These are phyloP conservation scores for Andrena camellia DNA, from an alignment of 2,888 invertebrate species.

Conservation along the genomic window DNA sequence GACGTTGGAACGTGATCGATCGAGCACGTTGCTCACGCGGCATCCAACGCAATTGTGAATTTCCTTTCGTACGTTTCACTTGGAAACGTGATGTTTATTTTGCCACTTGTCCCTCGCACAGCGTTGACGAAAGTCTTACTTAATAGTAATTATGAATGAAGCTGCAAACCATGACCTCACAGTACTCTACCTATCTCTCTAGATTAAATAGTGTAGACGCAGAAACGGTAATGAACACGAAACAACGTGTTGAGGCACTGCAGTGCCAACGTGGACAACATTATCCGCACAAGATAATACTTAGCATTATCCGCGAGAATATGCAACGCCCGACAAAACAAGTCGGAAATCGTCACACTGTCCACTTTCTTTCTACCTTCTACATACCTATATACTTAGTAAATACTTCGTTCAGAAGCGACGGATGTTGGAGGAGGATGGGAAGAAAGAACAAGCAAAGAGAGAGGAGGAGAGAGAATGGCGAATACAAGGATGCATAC, in stretches of 20 bases:
- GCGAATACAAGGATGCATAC: neutral
- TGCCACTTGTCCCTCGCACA: neutral
- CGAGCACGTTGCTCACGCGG: no score
- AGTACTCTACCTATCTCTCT: no score
- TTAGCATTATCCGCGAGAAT: conserved; percentile 62
- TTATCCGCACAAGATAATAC: no score
- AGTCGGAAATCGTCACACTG: conserved; percentile 73
- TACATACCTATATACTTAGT: neutral
- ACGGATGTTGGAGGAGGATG: neutral
- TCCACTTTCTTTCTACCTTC: conserved; percentile 6
- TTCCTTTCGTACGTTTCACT: neutral
- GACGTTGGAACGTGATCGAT: neutral
- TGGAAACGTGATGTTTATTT: neutral
- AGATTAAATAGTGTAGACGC: neutral
- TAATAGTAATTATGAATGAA: no score
- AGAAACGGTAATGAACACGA: conserved; percentile 19
- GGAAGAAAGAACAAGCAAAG: neutral
- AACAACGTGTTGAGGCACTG: neutral
- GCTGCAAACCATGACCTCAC: no score
- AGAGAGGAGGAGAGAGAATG: neutral
- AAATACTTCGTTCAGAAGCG: neutral
- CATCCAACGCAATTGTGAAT: no score
- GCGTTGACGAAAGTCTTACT: neutral
- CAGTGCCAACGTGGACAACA: neutral
- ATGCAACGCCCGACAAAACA: conserved; percentile 82